These are phyloP conservation scores for Gadus chalcogrammus DNA, from an alignment of 2,113 vertebrate species.

Conservation along the genomic window DNA sequence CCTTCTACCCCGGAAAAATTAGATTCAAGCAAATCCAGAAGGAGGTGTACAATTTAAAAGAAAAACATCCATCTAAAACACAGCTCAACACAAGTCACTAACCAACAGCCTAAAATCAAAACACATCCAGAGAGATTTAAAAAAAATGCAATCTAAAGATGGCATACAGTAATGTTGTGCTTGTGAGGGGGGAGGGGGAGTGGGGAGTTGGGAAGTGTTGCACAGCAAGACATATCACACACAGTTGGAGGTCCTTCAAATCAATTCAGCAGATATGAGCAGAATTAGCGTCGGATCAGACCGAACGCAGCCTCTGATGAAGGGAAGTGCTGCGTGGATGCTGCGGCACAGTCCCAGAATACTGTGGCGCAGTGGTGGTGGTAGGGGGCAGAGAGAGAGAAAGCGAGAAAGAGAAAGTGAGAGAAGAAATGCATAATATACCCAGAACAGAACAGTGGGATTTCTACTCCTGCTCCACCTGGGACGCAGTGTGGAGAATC, in stretches of 20 bases:
- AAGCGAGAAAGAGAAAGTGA: conserved; percentile 56
- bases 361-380: background rate
- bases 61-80: too few species aligned
- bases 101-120: too few species aligned
- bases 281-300: conserved; percentile 58
- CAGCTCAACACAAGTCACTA: too few species aligned
- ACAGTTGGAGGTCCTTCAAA: conserved; percentile 52
- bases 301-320: conserved; percentile 55
- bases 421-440: conserved; percentile 59
- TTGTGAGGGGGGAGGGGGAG: too few species aligned
- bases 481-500: conserved; percentile 68
- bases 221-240: conserved; percentile 28
- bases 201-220: too few species aligned
- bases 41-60: too few species aligned
- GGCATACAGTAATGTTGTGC: too few species aligned
- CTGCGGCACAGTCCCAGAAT: conserved; percentile 11
- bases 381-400: conserved; percentile 21
- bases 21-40: too few species aligned
- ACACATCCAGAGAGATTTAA: too few species aligned
- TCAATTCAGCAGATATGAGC: conserved; percentile 54
- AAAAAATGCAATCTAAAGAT: too few species aligned
- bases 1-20: too few species aligned
- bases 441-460: conserved; percentile 58
- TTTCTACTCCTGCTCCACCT: conserved; percentile 72
- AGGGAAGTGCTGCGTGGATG: conserved; percentile 54